Conservation (phyloP, 2,888 invertebrate species). For the Rosalia funebris region DNA sequence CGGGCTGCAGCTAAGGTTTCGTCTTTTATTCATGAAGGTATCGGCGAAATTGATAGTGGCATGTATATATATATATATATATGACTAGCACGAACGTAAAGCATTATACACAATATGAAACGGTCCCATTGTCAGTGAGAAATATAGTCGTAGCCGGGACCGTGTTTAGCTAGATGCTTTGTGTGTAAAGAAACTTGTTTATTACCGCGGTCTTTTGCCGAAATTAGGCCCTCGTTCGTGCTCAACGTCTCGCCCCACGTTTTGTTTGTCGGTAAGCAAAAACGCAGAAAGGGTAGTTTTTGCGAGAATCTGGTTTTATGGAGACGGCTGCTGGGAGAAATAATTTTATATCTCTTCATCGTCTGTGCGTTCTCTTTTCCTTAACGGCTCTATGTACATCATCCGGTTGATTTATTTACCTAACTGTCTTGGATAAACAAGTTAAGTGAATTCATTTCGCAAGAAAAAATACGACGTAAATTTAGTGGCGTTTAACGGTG, state of each 20-base stretch:
- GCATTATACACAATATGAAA: constrained; percentile 44
- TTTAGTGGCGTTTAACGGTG: no score
- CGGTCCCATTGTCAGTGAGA: constrained; percentile 41
- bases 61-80: constrained; percentile 19
- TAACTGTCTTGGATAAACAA: constrained; percentile 8
- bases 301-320: constrained; percentile 14
- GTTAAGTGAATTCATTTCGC: not conserved
- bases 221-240: constrained; percentile 23
- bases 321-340: constrained; percentile 13
- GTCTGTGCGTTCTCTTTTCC: not conserved
- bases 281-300: constrained; percentile 14
- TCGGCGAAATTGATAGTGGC: constrained; percentile 31
- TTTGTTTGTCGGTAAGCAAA: constrained; percentile 10
- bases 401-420: constrained; percentile 12
- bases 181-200: constrained; percentile 26
- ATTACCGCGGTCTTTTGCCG: constrained; percentile 26
- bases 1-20: constrained; percentile 22
- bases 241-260: constrained; percentile 9
- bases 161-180: constrained; percentile 24
- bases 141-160: constrained; percentile 38
- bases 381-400: not conserved
- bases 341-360: constrained; percentile 8
- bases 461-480: not conserved
- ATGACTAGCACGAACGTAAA: constrained; percentile 38
- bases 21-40: constrained; percentile 34